Conservation (phyloP, 2,113 vertebrate genomes). For the Burhinus bistriatus region DNA sequence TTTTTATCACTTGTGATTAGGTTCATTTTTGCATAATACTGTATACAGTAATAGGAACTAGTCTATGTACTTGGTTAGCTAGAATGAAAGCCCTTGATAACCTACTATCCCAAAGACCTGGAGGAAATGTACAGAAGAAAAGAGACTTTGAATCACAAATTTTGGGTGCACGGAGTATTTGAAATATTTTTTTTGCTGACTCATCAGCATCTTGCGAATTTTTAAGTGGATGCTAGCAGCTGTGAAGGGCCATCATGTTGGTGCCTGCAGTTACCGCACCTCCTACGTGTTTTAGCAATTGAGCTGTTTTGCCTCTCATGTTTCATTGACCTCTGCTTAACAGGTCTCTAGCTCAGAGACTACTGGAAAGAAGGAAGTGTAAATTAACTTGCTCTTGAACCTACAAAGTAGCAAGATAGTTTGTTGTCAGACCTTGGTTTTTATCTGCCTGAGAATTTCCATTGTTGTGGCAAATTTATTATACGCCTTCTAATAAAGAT, state of each 20-base stretch:
- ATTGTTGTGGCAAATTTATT: neutral
- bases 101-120: neutral
- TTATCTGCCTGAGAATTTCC: neutral
- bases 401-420: neutral
- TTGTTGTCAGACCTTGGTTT: neutral
- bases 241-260: neutral
- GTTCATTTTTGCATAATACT: neutral
- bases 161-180: neutral
- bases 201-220: neutral
- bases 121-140: neutral
- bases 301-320: neutral
- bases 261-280: neutral
- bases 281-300: neutral
- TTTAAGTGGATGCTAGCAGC: neutral
- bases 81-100: neutral
- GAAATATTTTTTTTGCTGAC: neutral
- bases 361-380: neutral
- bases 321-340: neutral
- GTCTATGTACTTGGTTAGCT: neutral
- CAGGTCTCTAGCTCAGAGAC: neutral
- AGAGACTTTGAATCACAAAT: neutral
- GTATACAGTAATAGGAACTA: neutral
- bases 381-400: neutral
- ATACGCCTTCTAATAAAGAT: neutral
- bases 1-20: neutral